A percentile compares a stretch with the other conserved stretches of the same genome.
phyloP scores from a whole-genome alignment of 2,797 vertebrate genomes.

The Urocyon cinereoargenteus region DNA sequence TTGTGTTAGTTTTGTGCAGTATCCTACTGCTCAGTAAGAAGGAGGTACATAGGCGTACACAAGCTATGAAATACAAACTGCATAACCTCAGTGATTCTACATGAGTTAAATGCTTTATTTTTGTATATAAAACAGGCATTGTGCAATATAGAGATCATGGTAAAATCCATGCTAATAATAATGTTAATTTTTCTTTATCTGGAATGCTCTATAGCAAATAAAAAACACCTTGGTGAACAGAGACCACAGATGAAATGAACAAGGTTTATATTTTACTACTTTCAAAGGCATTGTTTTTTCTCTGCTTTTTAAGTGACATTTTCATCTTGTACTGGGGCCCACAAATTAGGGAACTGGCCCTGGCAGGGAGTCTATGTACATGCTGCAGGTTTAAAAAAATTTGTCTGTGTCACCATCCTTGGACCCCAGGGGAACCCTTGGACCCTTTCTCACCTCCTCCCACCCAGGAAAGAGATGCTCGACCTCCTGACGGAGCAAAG shows the following conservation, averaged over 20 bases:
- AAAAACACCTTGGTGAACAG: neutral
- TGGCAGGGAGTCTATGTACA: neutral
- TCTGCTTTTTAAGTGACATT: neutral
- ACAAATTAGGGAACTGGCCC: neutral
- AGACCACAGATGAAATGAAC: neutral
- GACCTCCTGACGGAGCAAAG: neutral
- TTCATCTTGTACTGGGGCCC: neutral
- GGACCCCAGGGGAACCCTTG: neutral
- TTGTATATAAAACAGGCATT: neutral
- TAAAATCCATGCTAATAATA: slow-evolving; percentile 13
- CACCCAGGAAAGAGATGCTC: neutral
- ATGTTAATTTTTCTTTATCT: slow-evolving; percentile 26
- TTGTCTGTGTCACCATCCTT: neutral
- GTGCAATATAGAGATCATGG: neutral
- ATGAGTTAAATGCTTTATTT: neutral
- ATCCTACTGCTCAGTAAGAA: neutral
- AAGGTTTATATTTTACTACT: neutral
- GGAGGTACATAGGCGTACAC: neutral
- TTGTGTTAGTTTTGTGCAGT: neutral
- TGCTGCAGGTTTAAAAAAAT: neutral
- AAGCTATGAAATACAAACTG: neutral
- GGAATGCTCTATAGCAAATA: neutral
- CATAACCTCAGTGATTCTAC: neutral
- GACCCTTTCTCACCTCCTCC: neutral
- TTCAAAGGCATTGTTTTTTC: neutral